Percentiles rank a stretch among this genome's conserved stretches.
Evolutionary conservation across 2,888 invertebrate genomes (phyloP).

Genomic region (Netelia virgata): DNA sequence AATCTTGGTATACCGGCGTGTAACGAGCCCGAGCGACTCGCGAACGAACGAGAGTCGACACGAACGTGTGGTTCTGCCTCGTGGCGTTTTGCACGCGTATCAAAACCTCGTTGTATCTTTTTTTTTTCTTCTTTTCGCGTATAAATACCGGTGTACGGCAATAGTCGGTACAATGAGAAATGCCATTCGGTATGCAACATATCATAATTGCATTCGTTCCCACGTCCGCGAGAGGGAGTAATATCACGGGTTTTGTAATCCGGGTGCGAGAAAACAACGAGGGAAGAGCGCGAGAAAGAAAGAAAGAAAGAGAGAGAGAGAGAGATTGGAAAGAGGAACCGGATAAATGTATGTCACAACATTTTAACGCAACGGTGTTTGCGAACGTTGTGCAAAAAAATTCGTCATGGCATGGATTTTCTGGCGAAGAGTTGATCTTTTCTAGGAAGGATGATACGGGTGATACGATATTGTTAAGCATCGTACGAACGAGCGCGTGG

Average conservation of each 20-base stretch:
- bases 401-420: not conserved
- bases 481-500: not conserved
- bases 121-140: not conserved
- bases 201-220: constrained; percentile 77
- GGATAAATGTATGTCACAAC: constrained; percentile 60
- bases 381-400: no score
- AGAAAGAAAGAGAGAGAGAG: constrained; percentile 26
- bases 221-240: constrained; percentile 69
- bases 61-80: constrained; percentile 21
- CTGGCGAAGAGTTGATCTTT: no score
- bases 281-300: constrained; percentile 46
- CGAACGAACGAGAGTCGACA: constrained; percentile 34
- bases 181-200: constrained; percentile 69
- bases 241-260: constrained; percentile 68
- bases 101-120: constrained; percentile 60
- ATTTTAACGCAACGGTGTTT: constrained; percentile 24
- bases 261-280: constrained; percentile 56
- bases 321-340: constrained; percentile 26
- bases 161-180: constrained; percentile 58
- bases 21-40: constrained; percentile 13
- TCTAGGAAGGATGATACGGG: no score
- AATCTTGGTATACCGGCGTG: not conserved
- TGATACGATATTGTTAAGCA: constrained; percentile 7
- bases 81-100: constrained; percentile 39
- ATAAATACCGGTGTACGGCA: constrained; percentile 22